Conservation (phyloP, 2,113 vertebrate species). For the Saccopteryx leptura region DNA sequence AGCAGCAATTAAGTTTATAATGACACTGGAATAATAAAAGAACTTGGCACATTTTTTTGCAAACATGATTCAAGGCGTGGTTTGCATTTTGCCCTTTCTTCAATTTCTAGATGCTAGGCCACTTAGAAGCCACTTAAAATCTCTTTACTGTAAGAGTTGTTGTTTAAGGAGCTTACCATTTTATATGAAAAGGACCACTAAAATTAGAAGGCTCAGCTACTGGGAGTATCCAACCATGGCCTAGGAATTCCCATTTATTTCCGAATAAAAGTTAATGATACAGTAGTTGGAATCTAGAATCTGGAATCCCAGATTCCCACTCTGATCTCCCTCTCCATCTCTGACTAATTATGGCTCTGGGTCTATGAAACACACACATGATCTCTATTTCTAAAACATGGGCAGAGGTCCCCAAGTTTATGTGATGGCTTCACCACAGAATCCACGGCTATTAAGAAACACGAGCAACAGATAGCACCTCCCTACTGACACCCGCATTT, state of each 20-base stretch:
- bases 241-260: constrained; percentile 54
- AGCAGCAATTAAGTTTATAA: constrained; percentile 84
- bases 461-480: neutral
- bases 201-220: neutral
- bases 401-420: constrained; percentile 38
- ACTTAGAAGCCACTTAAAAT: constrained; percentile 55
- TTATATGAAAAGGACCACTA: constrained; percentile 52
- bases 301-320: neutral
- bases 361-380: neutral
- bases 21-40: constrained; percentile 79
- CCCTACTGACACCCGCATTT: neutral
- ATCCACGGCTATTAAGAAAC: constrained; percentile 1
- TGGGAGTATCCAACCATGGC: neutral
- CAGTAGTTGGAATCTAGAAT: neutral
- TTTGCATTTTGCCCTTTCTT: constrained; percentile 76
- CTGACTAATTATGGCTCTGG: neutral
- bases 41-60: constrained; percentile 73
- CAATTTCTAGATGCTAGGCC: constrained; percentile 71
- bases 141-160: constrained; percentile 43
- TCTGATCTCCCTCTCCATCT: neutral
- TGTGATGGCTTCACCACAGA: constrained; percentile 35
- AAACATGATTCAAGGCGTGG: constrained; percentile 79
- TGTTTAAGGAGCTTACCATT: constrained; percentile 19
- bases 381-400: constrained; percentile 46
- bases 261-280: neutral